These are phyloP conservation scores for Aeoliscus strigatus DNA, from an alignment of 2,797 vertebrate species.

Conservation along the genomic window DNA sequence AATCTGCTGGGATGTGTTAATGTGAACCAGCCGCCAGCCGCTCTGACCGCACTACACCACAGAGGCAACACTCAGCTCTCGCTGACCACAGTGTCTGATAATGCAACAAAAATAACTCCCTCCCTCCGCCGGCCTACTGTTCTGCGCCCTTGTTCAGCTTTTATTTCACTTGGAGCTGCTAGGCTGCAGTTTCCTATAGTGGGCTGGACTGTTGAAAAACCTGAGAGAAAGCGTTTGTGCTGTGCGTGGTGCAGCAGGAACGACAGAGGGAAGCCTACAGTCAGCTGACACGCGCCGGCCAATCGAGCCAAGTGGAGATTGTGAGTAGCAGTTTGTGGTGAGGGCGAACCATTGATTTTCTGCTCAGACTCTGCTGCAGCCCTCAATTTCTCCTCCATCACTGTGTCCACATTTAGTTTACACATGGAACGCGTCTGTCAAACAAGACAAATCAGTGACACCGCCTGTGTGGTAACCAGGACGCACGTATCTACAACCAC, in stretches of 20 bases:
- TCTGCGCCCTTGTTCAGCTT: conserved; percentile 21
- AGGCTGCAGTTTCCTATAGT: conserved; percentile 12
- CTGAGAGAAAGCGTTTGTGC: conserved; percentile 10
- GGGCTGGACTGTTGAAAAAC: conserved; percentile 26
- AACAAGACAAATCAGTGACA: conserved; percentile 21
- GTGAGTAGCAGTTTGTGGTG: conserved; percentile 58
- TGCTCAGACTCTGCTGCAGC: conserved; percentile 42
- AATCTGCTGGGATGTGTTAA: conserved; percentile 43
- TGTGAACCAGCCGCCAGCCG: conserved; percentile 58
- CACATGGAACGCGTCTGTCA: conserved; percentile 47
- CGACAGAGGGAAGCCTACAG: conserved; percentile 17
- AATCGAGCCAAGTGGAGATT: conserved; percentile 31
- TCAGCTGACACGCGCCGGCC: conserved; percentile 53
- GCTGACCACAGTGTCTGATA: conserved; percentile 58
- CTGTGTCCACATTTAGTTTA: conserved; percentile 57
- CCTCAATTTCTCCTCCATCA: conserved; percentile 57
- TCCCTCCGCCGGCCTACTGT: conserved; percentile 23
- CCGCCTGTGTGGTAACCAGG: conserved; percentile 13
- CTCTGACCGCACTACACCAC: conserved; percentile 49
- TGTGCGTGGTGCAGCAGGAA: conserved; percentile 13
- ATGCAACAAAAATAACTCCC: conserved; percentile 57
- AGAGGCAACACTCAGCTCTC: conserved; percentile 45
- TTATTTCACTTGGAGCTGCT: conserved; percentile 11
- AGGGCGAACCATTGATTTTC: conserved; percentile 43
- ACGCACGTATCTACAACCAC: too few species aligned